Base-by-base conservation (phyloP, 2,888 invertebrate genomes). In the Aspidapion aeneum region DNA sequence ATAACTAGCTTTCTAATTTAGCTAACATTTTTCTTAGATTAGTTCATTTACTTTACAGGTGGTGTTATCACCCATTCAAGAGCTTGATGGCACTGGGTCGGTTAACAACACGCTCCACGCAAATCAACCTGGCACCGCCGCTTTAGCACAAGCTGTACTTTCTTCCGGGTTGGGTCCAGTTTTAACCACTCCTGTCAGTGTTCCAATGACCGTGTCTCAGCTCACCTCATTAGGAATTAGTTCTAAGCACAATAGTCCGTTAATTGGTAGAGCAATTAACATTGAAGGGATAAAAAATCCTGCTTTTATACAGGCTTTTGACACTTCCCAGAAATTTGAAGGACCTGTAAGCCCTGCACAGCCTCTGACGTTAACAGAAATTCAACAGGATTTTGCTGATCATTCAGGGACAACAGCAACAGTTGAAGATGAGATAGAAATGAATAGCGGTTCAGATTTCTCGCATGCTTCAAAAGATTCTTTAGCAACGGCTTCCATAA, bases 21-120 rank as follows among this genome's bases (percentile, higher is more conserved):
- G n/a, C n/a, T n/a, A n/a, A n/a, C n/a, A n/a, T n/a, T n/a, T n/a
- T n/a, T n/a, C n/a, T n/a, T n/a, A n/a, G n/a, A n/a, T n/a, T n/a
- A n/a, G n/a, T n/a, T 19, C 3, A 5, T 52, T 19, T 17, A n/a
- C 16, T 3, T 59, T 61, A 12, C 89, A 91, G 74, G 91, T 93
- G 21, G 87, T 91, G 51, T 81, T 94, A 17, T 91, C 92, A 1
- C 93, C 93, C 0, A 94, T 94, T 66, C 91, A 92, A 77, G 94
- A 94, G 80, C 82, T 90, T 69, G 94, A 93, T 72, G 88, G 90
- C 66, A 86, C 85, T 49, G 76, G 78, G 57, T 90, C 90, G 0
- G 89, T 89, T 57, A 89, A 89, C 76, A 90, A 89, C 74, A 90
- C 90, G 56, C 77, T 90, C 70, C 89, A 89, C 75, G 85, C 89